Base-by-base conservation (phyloP, 1,140 invertebrate species). In the Scaptomyza montana region DNA sequence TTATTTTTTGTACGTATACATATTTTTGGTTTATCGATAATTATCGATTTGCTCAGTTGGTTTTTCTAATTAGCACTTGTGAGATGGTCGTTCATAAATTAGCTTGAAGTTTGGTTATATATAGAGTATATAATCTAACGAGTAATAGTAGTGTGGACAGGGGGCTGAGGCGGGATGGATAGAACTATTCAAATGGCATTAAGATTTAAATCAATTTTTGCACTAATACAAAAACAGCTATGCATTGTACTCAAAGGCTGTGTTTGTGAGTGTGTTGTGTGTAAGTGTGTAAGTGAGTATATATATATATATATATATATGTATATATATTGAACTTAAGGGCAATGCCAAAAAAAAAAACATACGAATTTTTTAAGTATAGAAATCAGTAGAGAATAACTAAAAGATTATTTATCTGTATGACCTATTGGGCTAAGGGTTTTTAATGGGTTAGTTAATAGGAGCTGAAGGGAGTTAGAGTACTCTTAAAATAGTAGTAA, bases 21-120 rank as follows among this genome's bases (percentile, higher is more conserved):
- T 33, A 56, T 33, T 36, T 59, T 30, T 33, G 25, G n/a, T 54
- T 57, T 39, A 41, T 69, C 46, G 61, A 62, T 72, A 62, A 59
- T 62, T 72, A 64, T 73, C 43, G 43, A 62, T 41, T 64, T 28
- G 33, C 53, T 65, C 25, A 53, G 25, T 72, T 71, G 57, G 12
- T 55, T 50, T 33, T 85, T 92, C 90, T 90, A 91, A 89, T 82
- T 90, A 92, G 91, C 91, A 92, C 91, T 92, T 92, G 90, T 92
- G 91, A 92, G 91, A 92, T 92, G 91, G 91, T 92, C 91, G 80
- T 86, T 80, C 74, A 89, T 76, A 64, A 80, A 64, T 67, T 78
- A 68, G 74, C 66, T 72, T 59, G 64, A 55, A 33, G 39, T 43
- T 43, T n/a, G n/a, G 39, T n/a, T 43, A 43, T 43, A 41, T 33